phyloP scores from a whole-genome alignment of 2,797 vertebrate genomes.

The Fratercula arctica region DNA sequence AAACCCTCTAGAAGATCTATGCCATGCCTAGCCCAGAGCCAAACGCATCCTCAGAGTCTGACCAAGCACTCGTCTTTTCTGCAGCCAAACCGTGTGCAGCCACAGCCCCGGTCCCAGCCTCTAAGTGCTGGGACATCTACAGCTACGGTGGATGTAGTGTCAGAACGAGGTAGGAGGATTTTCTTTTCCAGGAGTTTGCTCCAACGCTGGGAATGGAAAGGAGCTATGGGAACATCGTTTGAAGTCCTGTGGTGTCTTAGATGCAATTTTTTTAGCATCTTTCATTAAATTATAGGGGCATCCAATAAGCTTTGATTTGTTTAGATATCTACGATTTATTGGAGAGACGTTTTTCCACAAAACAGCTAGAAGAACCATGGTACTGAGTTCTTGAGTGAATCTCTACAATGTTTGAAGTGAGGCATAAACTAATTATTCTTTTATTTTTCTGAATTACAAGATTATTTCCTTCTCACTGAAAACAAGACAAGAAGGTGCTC shows the following conservation, averaged over 20 bases:
- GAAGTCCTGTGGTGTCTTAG: background rate
- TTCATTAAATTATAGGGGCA: background rate
- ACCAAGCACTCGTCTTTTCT: slow-evolving; percentile 90
- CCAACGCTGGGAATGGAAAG: background rate
- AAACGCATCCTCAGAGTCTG: slow-evolving; percentile 91
- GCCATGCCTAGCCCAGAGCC: slow-evolving; percentile 91
- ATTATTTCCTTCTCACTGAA: background rate
- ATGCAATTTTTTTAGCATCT: background rate
- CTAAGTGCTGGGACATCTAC: slow-evolving; percentile 57
- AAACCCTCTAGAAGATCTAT: slow-evolving; percentile 94
- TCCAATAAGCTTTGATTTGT: background rate
- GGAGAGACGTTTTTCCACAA: background rate
- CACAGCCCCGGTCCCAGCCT: slow-evolving; percentile 70
- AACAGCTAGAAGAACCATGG: background rate
- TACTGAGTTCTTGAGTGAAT: background rate
- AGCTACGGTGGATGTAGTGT: slow-evolving; percentile 76
- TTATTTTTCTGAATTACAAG: background rate
- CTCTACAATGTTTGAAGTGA: background rate
- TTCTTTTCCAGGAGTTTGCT: background rate
- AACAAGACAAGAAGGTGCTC: background rate
- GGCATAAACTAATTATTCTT: background rate
- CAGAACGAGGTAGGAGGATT: slow-evolving; percentile 71
- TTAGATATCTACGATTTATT: accelerated
- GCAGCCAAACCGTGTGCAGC: slow-evolving; percentile 73
- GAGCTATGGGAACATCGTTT: background rate